Evolutionary conservation across 2,113 vertebrate genomes (phyloP).

Genomic region (Brienomyrus longianalis): DNA sequence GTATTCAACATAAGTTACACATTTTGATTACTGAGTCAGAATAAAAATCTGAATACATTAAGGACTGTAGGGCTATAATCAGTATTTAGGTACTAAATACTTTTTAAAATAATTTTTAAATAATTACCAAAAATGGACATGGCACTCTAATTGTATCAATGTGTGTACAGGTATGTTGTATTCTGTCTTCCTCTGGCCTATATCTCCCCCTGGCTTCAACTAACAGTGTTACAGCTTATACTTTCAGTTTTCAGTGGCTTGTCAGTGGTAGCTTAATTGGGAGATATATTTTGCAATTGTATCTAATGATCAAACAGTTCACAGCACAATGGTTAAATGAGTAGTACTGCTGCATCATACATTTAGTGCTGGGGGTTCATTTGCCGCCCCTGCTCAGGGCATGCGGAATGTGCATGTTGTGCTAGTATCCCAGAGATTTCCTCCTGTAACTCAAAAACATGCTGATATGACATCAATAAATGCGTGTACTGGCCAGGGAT

Average conservation of each 20-base stretch:
- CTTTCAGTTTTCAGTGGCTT: neutral
- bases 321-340: neutral
- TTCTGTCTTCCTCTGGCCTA: neutral
- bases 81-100: neutral
- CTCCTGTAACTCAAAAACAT: neutral
- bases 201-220: neutral
- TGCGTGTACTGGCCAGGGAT: neutral
- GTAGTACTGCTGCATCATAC: neutral
- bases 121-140: neutral
- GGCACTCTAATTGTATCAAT: neutral
- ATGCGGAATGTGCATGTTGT: neutral
- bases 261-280: neutral
- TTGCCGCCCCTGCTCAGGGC: neutral
- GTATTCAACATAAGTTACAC: neutral
- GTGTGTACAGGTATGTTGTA: neutral
- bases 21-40: neutral
- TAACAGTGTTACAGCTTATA: neutral
- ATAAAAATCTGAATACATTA: neutral
- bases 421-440: neutral
- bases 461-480: neutral
- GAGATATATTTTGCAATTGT: neutral
- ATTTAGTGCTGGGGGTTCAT: neutral
- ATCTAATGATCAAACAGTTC: neutral
- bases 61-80: neutral
- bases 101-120: neutral